Base-by-base conservation (phyloP, 2,888 invertebrate genomes). In the Elysia crispata region DNA sequence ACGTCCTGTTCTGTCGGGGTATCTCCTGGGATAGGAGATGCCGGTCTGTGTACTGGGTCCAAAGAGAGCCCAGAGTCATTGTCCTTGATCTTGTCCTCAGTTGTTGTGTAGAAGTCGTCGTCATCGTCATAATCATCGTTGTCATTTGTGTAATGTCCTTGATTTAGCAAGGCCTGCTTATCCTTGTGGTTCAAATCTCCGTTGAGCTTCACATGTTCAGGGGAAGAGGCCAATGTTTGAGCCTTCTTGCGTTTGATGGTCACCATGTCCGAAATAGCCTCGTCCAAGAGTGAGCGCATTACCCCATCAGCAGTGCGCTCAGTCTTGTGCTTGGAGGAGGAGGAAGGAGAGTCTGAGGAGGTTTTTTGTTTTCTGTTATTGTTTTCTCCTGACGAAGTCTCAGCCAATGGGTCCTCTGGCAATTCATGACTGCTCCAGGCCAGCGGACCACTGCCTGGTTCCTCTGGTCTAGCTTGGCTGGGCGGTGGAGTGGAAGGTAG, bases 231-330 rank as follows among this genome's bases (percentile, higher is more conserved):
- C 25, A 30, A n/a, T 0, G 49, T 62, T 23, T 33, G 74, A 28
- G 20, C 28, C 28, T 69, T 73, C n/a, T 57, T 74, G 33, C 81
- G 82, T 67, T 86, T 82, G 50, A 90, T 90, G 28, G 80, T 81
- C 30, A 91, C 77, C 86, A 91, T 89, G 33, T 89, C 85, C n/a
- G 87, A 83, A 33, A 91, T 86, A 20, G 91, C 89, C 67, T 91
- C 90, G 33, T 89, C 86, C 60, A 91, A 83, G 79, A 91, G 79
- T 15, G 84, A 86, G 31, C 86, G 85, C 25, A 88, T 86, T n/a
- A 88, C 86, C 15, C 84, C 84, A 50, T 89, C 88, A 31, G 88
- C 86, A 8, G 88, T 84, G 30, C 79, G 74, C n/a, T 86, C 85
- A 31, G 85, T 70, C 1, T 25, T 33, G 64, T 67, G 73, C n/a